Evolutionary conservation across 1,140 invertebrate genomes (phyloP), one percentile per base, ranked within the genome.

Genomic region (Scaptomyza montana): DNA sequence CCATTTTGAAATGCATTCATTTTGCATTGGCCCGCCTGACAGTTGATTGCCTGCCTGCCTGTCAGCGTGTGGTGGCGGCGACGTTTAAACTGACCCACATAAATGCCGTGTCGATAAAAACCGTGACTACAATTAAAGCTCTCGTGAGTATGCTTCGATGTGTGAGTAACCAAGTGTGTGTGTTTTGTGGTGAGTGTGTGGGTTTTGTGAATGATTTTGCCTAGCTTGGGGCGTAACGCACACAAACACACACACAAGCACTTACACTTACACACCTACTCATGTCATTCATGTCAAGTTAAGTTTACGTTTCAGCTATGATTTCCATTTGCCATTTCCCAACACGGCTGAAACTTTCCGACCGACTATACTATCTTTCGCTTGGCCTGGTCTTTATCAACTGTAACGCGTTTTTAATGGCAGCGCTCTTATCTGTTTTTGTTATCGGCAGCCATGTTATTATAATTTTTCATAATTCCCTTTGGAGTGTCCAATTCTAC

Each of bases 401-500:
- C 84, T 89, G 84, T 89, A 89, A 89, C 89, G 84, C 80, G 85
- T 89, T 89, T 89, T 89, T 89, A 89, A 89, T 89, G 84, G 84
- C 69, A 65, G 54, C 54, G 9, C 45, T 13, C 70, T 77, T 89
- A 89, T 89, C 84, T 89, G 84, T 84, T 89, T 77, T 76, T 89
- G 84, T 77, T 84, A 89, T 89, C 84, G 61, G 62, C 68, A 64
- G 56, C 60, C 63, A 64, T 76, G 65, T 74, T 87, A 84, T 87
- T 84, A 80, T 89, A 87, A 82, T 84, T 74, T 82, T 89, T 87
- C 77, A 82, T 84, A 80, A 79, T 77, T 60, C 68, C 62, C 62
- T 56, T 67, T 76, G 33, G 62, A 71, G 67, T 66, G 56, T 51
- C 49, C 55, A 5, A 39, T 43, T n/a, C n/a, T 33, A 12, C 30